Conservation (phyloP, 2,113 vertebrate genomes). For the Symphodus melops region DNA sequence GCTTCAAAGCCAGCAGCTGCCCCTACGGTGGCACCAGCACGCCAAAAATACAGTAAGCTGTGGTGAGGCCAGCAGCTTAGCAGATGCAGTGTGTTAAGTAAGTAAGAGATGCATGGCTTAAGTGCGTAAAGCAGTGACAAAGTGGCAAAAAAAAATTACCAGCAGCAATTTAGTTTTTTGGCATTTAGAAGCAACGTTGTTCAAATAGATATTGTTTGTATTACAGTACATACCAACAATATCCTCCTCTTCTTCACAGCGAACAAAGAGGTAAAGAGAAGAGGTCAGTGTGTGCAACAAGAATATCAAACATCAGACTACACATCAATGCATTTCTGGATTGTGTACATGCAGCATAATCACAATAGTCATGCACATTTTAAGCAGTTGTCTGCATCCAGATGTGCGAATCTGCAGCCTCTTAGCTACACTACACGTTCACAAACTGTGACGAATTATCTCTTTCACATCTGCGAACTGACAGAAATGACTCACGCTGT, state of each 20-base stretch:
- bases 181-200: neutral
- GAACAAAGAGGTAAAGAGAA: constrained; percentile 7
- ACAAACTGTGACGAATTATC: constrained; percentile 21
- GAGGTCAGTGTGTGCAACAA: constrained; percentile 16
- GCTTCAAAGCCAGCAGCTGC: constrained; percentile 50
- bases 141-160: constrained; percentile 37
- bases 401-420: constrained; percentile 13
- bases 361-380: constrained; percentile 8
- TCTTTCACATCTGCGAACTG: neutral
- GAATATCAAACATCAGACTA: neutral
- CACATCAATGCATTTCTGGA: constrained; percentile 6
- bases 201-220: constrained; percentile 33
- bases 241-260: constrained; percentile 28
- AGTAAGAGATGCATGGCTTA: constrained; percentile 24
- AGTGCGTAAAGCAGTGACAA: constrained; percentile 47
- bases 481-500: constrained; percentile 85
- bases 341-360: constrained; percentile 25
- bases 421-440: neutral
- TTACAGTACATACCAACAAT: constrained; percentile 33
- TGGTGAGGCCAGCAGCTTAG: constrained; percentile 57
- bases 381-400: constrained; percentile 3
- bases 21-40: constrained; percentile 50
- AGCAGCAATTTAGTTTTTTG: neutral
- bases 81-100: constrained; percentile 44
- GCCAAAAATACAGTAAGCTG: constrained; percentile 66